Evolutionary conservation across 2,888 invertebrate genomes (phyloP).

Genomic region (Acronicta psi): DNA sequence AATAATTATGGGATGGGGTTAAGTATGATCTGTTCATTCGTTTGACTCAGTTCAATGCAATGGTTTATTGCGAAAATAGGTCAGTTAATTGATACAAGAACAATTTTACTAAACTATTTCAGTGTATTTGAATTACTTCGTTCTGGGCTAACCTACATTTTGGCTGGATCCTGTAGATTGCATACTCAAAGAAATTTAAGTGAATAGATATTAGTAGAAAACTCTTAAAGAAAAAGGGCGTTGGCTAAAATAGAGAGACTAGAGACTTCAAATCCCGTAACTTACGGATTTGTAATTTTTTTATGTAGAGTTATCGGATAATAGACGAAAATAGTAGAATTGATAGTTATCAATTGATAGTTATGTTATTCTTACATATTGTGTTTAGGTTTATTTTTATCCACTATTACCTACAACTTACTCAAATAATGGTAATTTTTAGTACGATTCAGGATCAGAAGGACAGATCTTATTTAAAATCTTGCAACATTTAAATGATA

Average conservation of each 20-base stretch:
- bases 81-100: no score
- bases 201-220: background rate
- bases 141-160: background rate
- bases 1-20: no score
- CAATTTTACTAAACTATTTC: no score
- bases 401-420: background rate
- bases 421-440: no score
- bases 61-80: no score
- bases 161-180: background rate
- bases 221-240: constrained; percentile 34
- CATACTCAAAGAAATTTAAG: background rate
- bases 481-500: no score
- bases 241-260: constrained; percentile 36
- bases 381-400: background rate
- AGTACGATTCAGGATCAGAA: no score
- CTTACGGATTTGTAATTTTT: constrained; percentile 12
- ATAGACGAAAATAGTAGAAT: no score
- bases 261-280: constrained; percentile 18
- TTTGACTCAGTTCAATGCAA: no score
- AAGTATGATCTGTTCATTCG: no score
- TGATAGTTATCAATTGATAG: background rate
- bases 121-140: no score
- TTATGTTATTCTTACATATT: background rate
- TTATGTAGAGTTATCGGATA: background rate
- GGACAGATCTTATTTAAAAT: no score